A percentile compares a stretch with the other conserved stretches of the same genome.
Conservation (phyloP, 2,888 invertebrate species). For the Cerastis leucographa region DNA sequence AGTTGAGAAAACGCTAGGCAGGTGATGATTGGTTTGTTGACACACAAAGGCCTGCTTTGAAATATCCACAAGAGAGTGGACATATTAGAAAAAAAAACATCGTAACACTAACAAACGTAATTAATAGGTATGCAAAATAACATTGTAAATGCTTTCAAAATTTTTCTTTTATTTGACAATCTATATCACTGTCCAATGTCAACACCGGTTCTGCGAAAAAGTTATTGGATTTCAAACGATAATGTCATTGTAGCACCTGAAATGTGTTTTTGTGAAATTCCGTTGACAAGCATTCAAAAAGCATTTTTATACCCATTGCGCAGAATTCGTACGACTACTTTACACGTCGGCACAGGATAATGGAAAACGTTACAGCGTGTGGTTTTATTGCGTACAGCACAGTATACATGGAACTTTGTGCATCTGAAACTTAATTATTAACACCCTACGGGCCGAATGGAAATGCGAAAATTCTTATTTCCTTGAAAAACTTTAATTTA, state of each 20-base stretch:
- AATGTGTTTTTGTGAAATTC: conserved; percentile 14
- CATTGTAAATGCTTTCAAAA: background rate
- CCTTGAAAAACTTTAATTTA: conserved; percentile 87
- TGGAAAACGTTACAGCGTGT: conserved; percentile 2
- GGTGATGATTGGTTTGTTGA: background rate
- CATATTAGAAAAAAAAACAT: background rate
- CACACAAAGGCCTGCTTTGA: background rate
- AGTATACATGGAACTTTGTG: conserved; percentile 67
- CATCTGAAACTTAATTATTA: conserved; percentile 77
- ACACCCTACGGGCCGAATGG: conserved; percentile 66
- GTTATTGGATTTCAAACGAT: background rate
- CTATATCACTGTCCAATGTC: background rate
- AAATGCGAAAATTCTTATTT: conserved; percentile 81
- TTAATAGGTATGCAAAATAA: no score
- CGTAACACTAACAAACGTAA: background rate
- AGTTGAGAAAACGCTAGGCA: background rate
- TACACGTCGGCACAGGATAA: conserved; percentile 19
- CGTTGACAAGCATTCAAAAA: conserved; percentile 1
- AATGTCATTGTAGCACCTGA: background rate
- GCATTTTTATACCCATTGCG: conserved; percentile 7
- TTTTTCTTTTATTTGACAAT: background rate
- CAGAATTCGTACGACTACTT: conserved; percentile 8
- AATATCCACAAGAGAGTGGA: background rate
- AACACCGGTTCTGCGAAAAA: background rate
- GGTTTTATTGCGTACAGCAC: conserved; percentile 35